Conservation (phyloP, 2,888 invertebrate species). For the Stramonita haemastoma region DNA sequence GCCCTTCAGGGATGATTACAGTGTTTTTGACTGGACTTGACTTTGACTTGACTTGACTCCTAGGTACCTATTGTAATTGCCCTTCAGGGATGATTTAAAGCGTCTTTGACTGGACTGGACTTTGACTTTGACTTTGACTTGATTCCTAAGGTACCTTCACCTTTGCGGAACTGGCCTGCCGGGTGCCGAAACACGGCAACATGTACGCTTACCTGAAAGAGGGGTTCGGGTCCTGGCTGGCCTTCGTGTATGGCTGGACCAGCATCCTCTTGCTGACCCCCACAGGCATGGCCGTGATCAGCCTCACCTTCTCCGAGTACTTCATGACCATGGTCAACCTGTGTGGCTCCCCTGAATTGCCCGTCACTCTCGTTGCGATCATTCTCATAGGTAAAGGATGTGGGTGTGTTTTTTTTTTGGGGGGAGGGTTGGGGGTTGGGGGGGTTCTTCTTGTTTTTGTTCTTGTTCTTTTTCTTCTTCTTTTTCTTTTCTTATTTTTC, state of each 20-base stretch:
- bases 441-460: too few relatives aligned
- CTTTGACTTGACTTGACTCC: too few relatives aligned
- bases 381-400: background rate
- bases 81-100: too few relatives aligned
- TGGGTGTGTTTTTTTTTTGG: too few relatives aligned
- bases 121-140: too few relatives aligned
- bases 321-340: background rate
- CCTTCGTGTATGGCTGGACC: conserved; percentile 80
- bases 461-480: too few relatives aligned
- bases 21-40: too few relatives aligned
- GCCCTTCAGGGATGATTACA: too few relatives aligned
- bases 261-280: background rate
- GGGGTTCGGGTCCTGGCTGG: conserved; percentile 78
- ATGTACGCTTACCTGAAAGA: conserved; percentile 84
- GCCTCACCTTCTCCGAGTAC: conserved; percentile 30
- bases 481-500: too few relatives aligned
- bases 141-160: background rate
- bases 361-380: background rate
- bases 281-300: background rate
- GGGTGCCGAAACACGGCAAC: conserved; percentile 87
- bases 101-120: too few relatives aligned
- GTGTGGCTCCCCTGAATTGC: conserved; percentile 12
- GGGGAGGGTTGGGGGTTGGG: too few relatives aligned
- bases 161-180: conserved; percentile 86
- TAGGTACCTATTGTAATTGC: too few relatives aligned